Evolutionary conservation across 2,113 vertebrate genomes (phyloP).

Genomic region (Hippocampus barbouri): DNA sequence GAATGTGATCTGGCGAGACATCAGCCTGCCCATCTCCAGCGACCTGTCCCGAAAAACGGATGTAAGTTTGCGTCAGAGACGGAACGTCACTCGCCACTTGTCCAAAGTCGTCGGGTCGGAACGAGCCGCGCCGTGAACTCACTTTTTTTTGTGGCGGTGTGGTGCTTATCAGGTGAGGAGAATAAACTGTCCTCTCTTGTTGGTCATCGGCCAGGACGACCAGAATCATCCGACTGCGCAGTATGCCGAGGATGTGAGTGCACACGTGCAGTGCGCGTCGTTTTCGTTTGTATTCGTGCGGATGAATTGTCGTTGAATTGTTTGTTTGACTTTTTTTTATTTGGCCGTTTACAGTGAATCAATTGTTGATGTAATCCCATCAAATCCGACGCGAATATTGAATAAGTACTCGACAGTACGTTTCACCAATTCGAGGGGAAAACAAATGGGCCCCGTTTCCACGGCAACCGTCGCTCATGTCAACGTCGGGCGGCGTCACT

Average conservation of each 20-base stretch:
- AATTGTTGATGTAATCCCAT: too few relatives aligned
- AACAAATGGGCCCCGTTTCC: too few relatives aligned
- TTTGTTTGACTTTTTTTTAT: too few relatives aligned
- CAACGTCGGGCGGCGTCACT: too few relatives aligned
- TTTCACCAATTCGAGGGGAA: too few relatives aligned
- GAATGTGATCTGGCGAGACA: conserved; percentile 38
- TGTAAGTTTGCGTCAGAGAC: conserved; percentile 36
- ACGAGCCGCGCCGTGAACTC: not conserved
- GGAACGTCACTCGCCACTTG: not conserved
- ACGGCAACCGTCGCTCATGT: too few relatives aligned
- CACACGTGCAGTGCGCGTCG: not conserved
- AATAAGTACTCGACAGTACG: too few relatives aligned
- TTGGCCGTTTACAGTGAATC: too few relatives aligned
- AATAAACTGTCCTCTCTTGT: conserved; percentile 66
- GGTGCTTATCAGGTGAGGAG: conserved; percentile 50
- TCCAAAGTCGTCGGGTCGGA: not conserved
- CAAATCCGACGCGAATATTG: too few relatives aligned
- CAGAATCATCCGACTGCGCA: conserved; percentile 62
- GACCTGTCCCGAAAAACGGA: conserved; percentile 32
- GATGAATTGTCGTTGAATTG: too few relatives aligned
- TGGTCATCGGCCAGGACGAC: conserved; percentile 67
- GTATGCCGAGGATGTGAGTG: conserved; percentile 58
- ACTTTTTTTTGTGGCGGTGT: not conserved
- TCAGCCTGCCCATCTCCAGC: conserved; percentile 21
- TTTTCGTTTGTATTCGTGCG: too few relatives aligned